Percentiles rank a stretch among this genome's conserved stretches.
Conservation (phyloP, 2,888 invertebrate species). For the Rotaria macrura region DNA sequence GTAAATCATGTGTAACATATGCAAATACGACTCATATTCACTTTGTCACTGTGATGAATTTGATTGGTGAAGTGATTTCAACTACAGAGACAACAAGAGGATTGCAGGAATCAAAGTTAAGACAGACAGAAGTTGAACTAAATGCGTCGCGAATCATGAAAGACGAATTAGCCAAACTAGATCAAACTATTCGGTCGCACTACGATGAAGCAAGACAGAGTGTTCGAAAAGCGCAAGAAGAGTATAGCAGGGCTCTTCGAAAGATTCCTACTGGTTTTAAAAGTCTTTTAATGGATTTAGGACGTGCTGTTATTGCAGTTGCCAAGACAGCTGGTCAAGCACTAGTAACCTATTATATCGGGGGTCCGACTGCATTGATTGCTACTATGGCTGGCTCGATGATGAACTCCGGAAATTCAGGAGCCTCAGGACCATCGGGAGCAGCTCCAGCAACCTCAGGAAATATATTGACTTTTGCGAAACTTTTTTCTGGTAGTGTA, state of each 20-base stretch:
- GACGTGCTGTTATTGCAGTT: neutral
- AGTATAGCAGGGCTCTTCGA: neutral
- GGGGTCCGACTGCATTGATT: neutral
- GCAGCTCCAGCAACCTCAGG: neutral
- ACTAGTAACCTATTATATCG: neutral
- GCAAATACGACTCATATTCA: neutral
- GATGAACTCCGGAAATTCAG: no score
- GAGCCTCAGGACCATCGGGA: neutral
- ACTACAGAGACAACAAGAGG: neutral
- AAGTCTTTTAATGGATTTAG: neutral
- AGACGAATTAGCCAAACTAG: neutral
- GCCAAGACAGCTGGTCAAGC: neutral
- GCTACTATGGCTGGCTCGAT: neutral
- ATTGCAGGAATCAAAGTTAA: neutral
- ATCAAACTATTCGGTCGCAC: neutral
- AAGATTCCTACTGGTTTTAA: neutral
- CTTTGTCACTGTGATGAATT: neutral
- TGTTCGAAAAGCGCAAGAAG: neutral
- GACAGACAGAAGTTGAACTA: neutral
- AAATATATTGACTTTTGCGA: neutral
- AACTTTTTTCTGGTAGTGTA: neutral
- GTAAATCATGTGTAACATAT: neutral
- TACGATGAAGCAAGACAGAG: neutral
- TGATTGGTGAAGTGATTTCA: neutral
- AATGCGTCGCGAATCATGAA: neutral